Conservation (phyloP, 2,113 vertebrate species). For the Ginglymostoma cirratum region DNA sequence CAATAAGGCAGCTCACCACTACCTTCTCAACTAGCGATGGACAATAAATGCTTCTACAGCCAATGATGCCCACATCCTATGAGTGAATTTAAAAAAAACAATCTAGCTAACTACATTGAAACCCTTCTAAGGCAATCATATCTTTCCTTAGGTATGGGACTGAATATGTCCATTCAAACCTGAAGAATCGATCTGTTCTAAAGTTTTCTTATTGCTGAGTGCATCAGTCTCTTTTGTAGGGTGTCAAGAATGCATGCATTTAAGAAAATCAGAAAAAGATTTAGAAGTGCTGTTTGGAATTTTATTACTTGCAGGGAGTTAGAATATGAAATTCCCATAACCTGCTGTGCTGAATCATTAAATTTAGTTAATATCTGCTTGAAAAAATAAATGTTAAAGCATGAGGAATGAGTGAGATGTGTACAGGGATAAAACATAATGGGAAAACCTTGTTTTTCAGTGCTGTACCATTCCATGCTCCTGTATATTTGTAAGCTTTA, state of each 20-base stretch:
- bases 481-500: neutral
- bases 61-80: too few relatives aligned
- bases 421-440: neutral
- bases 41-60: too few relatives aligned
- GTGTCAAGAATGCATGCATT: neutral
- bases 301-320: neutral
- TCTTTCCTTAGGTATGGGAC: neutral
- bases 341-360: neutral
- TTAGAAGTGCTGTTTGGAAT: neutral
- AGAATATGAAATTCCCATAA: too few relatives aligned
- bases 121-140: neutral
- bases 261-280: neutral
- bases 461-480: neutral
- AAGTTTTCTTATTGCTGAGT: neutral
- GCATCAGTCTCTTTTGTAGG: neutral
- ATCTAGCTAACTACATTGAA: neutral
- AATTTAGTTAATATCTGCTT: neutral
- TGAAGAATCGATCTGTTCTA: neutral
- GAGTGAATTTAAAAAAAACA: neutral
- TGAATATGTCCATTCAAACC: too few relatives aligned
- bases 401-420: neutral
- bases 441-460: neutral
- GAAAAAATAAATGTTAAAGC: neutral
- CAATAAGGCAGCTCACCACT: too few relatives aligned
- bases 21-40: too few relatives aligned